Base-by-base conservation (phyloP, 1,140 invertebrate species). In the Ridgeia piscesae region DNA sequence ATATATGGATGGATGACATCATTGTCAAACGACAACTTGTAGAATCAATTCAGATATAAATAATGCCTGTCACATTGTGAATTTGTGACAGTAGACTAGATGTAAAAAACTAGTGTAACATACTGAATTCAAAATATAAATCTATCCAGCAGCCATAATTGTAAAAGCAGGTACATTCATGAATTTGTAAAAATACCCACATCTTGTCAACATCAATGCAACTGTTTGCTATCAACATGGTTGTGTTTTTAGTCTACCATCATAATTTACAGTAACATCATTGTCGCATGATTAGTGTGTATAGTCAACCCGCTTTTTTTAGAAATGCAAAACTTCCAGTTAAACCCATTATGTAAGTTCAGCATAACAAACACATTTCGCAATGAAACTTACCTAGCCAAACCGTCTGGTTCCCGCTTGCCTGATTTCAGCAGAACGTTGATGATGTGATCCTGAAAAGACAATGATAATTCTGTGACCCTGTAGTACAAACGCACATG, bases 381-480 rank as follows among this genome's bases (percentile, higher is more conserved):
- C 58, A 77, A 21, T 31, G 35, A 92, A 14, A 58, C 92, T 93
- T 93, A 96, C 95, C 98, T 97, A 33, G 98, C 98, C 94, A 98
- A 97, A 50, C 98, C 98, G 89, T 98, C 97, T 92, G 98, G 98
- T 96, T 99, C 99, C 42, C 97, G 96, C 92, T 98, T 97, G 91
- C 98, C 98, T 94, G 98, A 97, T 94, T 98, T 97, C 91, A 99
- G 96, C 91, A 99, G 96, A 94, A 99, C 98, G 95, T 97, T 98
- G 88, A 99, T 96, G 92, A 99, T 97, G 95, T 98, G 97, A 95
- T 99, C 98, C 97, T 99, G 95, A 77, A 97, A 96, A 92, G 93
- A 42, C n/a, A 35, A 90, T 35, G 89, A 90, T 34, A 31, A 31
- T 35, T 90, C 31, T 33, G 33, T 14, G 31, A 90, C 8, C 11